phyloP scores from a whole-genome alignment of 2,888 invertebrate genomes.

The Eristalinus aeneus region DNA sequence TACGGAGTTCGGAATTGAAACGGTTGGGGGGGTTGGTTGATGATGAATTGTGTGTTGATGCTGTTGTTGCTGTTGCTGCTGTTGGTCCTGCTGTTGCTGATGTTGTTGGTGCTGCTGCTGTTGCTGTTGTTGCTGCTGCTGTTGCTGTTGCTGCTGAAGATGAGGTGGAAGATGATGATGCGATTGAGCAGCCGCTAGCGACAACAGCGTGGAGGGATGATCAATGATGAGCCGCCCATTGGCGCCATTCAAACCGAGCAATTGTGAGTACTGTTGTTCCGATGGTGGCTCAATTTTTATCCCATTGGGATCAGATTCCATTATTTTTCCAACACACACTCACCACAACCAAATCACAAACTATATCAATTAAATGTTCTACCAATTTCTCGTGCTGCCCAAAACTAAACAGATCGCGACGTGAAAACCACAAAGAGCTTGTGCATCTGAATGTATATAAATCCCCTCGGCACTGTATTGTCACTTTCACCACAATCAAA shows the following conservation, averaged over 20 bases:
- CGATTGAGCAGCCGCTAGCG: slow-evolving; percentile 76
- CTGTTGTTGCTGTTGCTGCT: slow-evolving; percentile 73
- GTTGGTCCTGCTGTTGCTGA: slow-evolving; percentile 75
- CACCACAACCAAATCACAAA: neutral
- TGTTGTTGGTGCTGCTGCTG: slow-evolving; percentile 72
- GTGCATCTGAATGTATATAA: slow-evolving; percentile 6
- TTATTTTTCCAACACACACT: slow-evolving; percentile 74
- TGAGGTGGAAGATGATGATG: slow-evolving; percentile 65
- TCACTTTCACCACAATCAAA: slow-evolving; percentile 1
- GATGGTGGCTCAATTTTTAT: slow-evolving; percentile 80
- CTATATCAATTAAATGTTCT: neutral
- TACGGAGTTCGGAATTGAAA: slow-evolving; percentile 43
- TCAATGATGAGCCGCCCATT: slow-evolving; percentile 79
- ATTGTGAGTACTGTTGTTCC: slow-evolving; percentile 79
- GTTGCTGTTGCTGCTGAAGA: slow-evolving; percentile 73
- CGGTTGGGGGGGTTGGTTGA: slow-evolving; percentile 4
- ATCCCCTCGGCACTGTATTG: slow-evolving; percentile 1
- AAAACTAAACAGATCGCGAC: slow-evolving; percentile 18
- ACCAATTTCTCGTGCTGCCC: neutral
- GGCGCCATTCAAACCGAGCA: slow-evolving; percentile 79
- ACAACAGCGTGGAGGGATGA: slow-evolving; percentile 78
- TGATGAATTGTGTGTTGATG: slow-evolving; percentile 71
- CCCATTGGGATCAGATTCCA: slow-evolving; percentile 80
- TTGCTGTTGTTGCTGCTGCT: slow-evolving; percentile 47
- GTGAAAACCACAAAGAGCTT: neutral